Base-by-base conservation (phyloP, 2,888 invertebrate genomes). In the Ochropacha duplaris region DNA sequence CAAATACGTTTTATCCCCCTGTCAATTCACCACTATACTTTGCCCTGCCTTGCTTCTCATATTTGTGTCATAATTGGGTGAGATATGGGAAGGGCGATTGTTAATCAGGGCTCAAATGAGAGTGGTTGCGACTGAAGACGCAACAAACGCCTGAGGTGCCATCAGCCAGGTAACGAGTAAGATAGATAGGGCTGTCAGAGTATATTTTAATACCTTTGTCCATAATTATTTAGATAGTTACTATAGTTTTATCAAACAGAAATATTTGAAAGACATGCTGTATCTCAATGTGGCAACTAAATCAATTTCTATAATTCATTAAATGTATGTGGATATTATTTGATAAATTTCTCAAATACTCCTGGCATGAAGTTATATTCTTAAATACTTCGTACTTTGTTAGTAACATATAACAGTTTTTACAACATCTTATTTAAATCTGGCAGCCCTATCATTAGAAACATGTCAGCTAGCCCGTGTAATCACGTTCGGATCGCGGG, bases 401-500 rank as follows among this genome's bases (percentile, higher is more conserved):
- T n/a, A n/a, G n/a, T n/a, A n/a, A n/a, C n/a, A 24, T 24, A 24
- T 2, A 24, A 24, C 39, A 50, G 22, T 39, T 34, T 28, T n/a
- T 16, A 19, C 28, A 3, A 22, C 16, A 44, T 19, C 9, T 22
- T 16, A n/a, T 6, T 49, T 39, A 57, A 50, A 50, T 36, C 36
- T 65, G 78, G 36, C 86, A 88, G 52, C 88, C 88, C 86, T 89
- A 71, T 54, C 61, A 70, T 74, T 72, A 73, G 80, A 83, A 86
- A 87, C 84, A 86, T 82, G 85, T 83, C 83, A 84, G 83, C 79
- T 81, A 81, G 83, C 79, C 84, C 79, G 76, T 85, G 84, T 90
- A 88, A 90, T 89, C 88, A 86, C 73, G 83, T 88, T 86, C 86
- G 84, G 86, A 89, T 89, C 88, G 87, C 84, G 88, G 81, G 83